Evolutionary conservation across 2,797 vertebrate genomes (phyloP).

Genomic region (Ambastaia sidthimunki): DNA sequence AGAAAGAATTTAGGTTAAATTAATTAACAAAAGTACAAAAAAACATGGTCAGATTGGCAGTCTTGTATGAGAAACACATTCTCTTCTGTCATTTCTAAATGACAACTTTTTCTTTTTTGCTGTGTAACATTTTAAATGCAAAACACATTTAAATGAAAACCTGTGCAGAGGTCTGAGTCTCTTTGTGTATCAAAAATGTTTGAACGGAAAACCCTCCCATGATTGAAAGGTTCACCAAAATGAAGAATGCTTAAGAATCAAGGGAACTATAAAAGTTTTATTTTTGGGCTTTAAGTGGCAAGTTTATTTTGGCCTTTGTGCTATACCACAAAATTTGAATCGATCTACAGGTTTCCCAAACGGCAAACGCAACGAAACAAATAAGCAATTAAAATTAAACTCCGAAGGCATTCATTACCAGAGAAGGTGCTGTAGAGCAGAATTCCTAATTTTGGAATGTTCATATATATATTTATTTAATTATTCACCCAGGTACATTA

Average conservation of each 20-base stretch:
- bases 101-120: slow-evolving; percentile 20
- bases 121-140: not conserved
- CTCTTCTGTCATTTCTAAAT: not conserved
- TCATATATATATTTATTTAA: slow-evolving; percentile 69
- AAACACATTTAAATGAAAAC: not conserved
- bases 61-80: slow-evolving; percentile 35
- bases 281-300: not conserved
- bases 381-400: slow-evolving; percentile 40
- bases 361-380: slow-evolving; percentile 36
- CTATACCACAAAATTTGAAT: slow-evolving; percentile 32
- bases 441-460: slow-evolving; percentile 93
- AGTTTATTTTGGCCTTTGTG: slow-evolving; percentile 66
- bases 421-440: slow-evolving; percentile 81
- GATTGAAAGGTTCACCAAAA: slow-evolving; percentile 58
- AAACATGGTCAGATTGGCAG: slow-evolving; percentile 44
- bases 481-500: slow-evolving; percentile 81
- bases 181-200: slow-evolving; percentile 45
- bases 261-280: slow-evolving; percentile 24
- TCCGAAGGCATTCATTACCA: slow-evolving; percentile 80
- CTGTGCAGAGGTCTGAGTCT: not conserved
- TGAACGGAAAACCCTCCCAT: slow-evolving; percentile 54
- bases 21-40: not conserved
- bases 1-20: not conserved
- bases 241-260: slow-evolving; percentile 54
- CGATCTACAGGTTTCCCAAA: slow-evolving; percentile 54